Evolutionary conservation across 2,113 vertebrate species (phyloP), one percentile per base, ranked within the genome.

Genomic region (Phylloscopus trochiloides): DNA sequence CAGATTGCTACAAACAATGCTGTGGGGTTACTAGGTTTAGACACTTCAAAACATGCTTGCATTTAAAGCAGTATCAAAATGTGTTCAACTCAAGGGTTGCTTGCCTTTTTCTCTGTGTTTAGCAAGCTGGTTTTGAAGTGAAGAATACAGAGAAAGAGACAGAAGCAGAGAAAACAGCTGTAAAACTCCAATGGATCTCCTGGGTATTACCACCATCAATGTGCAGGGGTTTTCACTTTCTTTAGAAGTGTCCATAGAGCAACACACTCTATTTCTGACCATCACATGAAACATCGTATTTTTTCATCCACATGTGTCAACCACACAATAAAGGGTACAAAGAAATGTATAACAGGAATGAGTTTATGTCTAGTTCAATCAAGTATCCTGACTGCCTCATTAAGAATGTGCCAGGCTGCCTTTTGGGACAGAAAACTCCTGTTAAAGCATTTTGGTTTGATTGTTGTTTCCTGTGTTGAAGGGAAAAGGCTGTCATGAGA

Each of bases 361-460:
- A 61, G 52, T 65, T 73, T 45, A 4, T 92, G 48, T 34, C 24
- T 70, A 86, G 26, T 45, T 95, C 81, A 88, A n/a, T 70, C 48
- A 70, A 89, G 66, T 13, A 92, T 68, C 73, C 61, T 81, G 47
- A 81, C 74, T 86, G 82, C 90, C 74, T 95, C 83, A 62, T 77
- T 61, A 85, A 42, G 79, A 86, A 96, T 36, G 73, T 77, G 74
- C 85, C 90, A 97, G 85, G 50, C 61, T 92, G 42, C 80, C 85
- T 89, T 71, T 74, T 73, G 86, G 71, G 79, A 72, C 52, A 94
- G 66, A 77, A 77, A 93, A 90, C 47, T 88, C 54, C 75, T 72
- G 57, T 66, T 72, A 94, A 84, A 95, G 88, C 86, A 68, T 62
- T 76, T 77, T 82, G 86, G 28, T 91, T 94, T 94, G 89, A 86